Conservation (phyloP, 1,140 invertebrate genomes). For the Drosophila insularis region DNA sequence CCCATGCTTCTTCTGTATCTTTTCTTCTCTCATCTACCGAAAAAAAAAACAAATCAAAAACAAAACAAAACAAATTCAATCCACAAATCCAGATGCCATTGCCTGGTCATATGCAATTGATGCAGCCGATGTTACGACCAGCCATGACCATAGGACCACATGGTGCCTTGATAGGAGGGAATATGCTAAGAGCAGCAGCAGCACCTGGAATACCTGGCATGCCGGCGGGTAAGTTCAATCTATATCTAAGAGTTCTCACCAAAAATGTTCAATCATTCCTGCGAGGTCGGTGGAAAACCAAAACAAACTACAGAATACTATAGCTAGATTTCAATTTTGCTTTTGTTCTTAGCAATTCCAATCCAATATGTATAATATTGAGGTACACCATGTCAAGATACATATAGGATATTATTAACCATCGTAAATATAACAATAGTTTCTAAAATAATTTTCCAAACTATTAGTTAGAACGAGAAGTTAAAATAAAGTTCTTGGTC, state of each 20-base stretch:
- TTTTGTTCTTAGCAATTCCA: no score
- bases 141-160: slow-evolving; percentile 88
- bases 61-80: slow-evolving; percentile 14
- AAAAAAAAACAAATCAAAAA: not conserved
- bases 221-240: slow-evolving; percentile 87
- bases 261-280: not conserved
- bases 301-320: no score
- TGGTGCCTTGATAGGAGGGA: slow-evolving; percentile 87
- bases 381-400: no score
- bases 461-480: no score
- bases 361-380: no score
- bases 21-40: slow-evolving; percentile 37
- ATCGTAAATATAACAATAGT: no score
- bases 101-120: slow-evolving; percentile 84
- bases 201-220: slow-evolving; percentile 84
- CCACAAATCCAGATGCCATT: slow-evolving; percentile 52
- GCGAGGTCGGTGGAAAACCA: no score
- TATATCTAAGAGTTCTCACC: no score
- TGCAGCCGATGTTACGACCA: slow-evolving; percentile 86
- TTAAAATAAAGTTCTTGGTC: no score
- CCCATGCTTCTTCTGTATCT: slow-evolving; percentile 74
- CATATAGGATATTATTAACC: no score
- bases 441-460: no score
- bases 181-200: slow-evolving; percentile 88
- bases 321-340: no score